Conservation (phyloP, 2,888 invertebrate genomes). For the Amorpha juglandis region DNA sequence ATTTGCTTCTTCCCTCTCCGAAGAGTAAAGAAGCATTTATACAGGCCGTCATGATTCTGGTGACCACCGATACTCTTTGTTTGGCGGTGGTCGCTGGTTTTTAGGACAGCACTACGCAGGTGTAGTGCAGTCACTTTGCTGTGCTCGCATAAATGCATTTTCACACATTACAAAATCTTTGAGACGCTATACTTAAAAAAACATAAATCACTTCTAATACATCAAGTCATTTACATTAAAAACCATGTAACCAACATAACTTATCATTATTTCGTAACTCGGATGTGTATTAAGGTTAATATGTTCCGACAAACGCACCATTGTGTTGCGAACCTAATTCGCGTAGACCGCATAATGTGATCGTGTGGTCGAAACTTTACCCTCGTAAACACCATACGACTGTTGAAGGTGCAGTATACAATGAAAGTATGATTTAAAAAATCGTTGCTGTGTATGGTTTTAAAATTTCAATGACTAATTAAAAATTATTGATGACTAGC, state of each 20-base stretch:
- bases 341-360: conserved; percentile 12
- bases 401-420: background rate
- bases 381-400: background rate
- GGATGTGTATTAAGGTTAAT: conserved; percentile 22
- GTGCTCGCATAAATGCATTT: no score
- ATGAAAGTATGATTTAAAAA: background rate
- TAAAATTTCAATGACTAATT: background rate
- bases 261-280: conserved; percentile 5
- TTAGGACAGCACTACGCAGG: no score
- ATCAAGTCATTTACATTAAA: background rate
- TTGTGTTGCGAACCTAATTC: conserved; percentile 16
- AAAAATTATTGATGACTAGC: no score
- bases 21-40: no score
- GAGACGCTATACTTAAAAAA: no score
- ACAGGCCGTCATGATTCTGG: no score
- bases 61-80: no score
- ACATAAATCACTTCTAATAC: no score
- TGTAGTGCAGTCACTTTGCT: no score
- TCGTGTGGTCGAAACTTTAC: conserved; percentile 9
- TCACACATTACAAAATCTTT: no score
- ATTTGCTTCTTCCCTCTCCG: no score
- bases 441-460: background rate
- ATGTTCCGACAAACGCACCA: background rate
- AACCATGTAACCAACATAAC: conserved; percentile 7
- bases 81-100: no score